These are phyloP conservation scores for Ammodytes marinus DNA, from an alignment of 2,113 vertebrate genomes.

Conservation along the genomic window DNA sequence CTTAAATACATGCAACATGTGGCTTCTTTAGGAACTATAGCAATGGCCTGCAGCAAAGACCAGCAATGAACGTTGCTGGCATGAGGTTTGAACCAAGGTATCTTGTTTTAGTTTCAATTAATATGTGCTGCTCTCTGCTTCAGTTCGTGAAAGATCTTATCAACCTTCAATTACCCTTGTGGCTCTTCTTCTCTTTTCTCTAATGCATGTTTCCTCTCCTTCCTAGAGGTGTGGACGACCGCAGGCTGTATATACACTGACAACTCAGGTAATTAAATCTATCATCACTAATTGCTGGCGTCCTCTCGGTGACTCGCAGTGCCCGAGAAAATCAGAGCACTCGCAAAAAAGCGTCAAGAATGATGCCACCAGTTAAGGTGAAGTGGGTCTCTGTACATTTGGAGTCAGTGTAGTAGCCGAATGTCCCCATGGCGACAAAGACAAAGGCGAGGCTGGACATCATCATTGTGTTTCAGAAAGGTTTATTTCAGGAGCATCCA, in stretches of 20 bases:
- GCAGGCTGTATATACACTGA: slow-evolving; percentile 43
- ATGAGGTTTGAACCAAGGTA: background rate
- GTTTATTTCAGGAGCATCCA: too few species aligned
- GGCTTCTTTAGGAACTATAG: background rate
- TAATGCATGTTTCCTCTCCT: slow-evolving; percentile 9
- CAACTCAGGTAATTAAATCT: slow-evolving; percentile 61
- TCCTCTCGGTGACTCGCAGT: slow-evolving; percentile 26
- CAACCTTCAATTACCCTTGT: slow-evolving; percentile 72
- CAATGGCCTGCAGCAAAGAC: background rate
- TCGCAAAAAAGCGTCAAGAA: slow-evolving; percentile 1
- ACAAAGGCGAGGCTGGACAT: too few species aligned
- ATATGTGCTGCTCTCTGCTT: slow-evolving; percentile 40
- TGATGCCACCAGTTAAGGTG: background rate
- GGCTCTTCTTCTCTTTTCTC: slow-evolving; percentile 27
- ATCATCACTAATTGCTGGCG: slow-evolving; percentile 55
- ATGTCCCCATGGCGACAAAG: too few species aligned
- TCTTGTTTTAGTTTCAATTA: slow-evolving; percentile 62
- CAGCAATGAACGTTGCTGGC: slow-evolving; percentile 13
- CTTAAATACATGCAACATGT: background rate
- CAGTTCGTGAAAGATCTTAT: slow-evolving; percentile 58
- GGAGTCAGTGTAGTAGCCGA: too few species aligned
- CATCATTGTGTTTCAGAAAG: too few species aligned
- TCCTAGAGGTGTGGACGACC: slow-evolving; percentile 28
- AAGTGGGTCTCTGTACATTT: slow-evolving; percentile 8
- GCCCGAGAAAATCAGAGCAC: slow-evolving; percentile 9